These are phyloP conservation scores for Neostethus bicornis DNA, from an alignment of 2,797 vertebrate species.

Conservation along the genomic window DNA sequence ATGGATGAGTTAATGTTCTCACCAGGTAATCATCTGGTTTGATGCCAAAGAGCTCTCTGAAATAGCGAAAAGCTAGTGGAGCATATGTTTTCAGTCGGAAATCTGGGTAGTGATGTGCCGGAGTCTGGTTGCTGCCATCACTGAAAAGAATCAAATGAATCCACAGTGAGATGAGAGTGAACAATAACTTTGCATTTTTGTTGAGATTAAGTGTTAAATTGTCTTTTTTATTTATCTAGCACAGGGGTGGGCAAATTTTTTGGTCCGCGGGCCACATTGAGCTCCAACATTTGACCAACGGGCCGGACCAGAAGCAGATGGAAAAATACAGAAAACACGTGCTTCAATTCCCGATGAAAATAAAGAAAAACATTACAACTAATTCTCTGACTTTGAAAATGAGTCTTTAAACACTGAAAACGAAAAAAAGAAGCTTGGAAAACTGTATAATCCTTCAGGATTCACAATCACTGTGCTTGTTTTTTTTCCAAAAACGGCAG, in stretches of 20 bases:
- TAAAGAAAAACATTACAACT: too few relatives aligned
- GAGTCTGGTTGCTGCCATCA: constrained; percentile 94
- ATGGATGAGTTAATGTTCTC: constrained; percentile 53
- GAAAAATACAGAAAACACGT: too few relatives aligned
- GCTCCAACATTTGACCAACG: too few relatives aligned
- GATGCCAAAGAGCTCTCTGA: constrained; percentile 97
- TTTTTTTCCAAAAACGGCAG: too few relatives aligned
- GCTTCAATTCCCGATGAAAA: not conserved
- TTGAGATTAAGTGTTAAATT: not conserved
- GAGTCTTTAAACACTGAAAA: too few relatives aligned
- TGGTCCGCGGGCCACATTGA: too few relatives aligned
- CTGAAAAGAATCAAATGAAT: constrained; percentile 62
- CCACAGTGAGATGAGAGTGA: not conserved
- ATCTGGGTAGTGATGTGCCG: constrained; percentile 93
- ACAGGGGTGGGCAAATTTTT: too few relatives aligned
- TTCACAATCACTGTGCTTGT: too few relatives aligned
- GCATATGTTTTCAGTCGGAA: constrained; percentile 96
- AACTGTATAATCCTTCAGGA: too few relatives aligned
- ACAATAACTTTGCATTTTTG: not conserved
- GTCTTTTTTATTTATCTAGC: not conserved
- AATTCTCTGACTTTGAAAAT: too few relatives aligned
- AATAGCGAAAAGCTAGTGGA: constrained; percentile 95
- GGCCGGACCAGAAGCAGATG: too few relatives aligned
- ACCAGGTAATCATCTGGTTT: constrained; percentile 97
- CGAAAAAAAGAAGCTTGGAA: too few relatives aligned